Percentiles rank a stretch among this genome's conserved stretches.
phyloP scores from a whole-genome alignment of 2,113 vertebrate species.

The Tenebrosternarchus preto region DNA sequence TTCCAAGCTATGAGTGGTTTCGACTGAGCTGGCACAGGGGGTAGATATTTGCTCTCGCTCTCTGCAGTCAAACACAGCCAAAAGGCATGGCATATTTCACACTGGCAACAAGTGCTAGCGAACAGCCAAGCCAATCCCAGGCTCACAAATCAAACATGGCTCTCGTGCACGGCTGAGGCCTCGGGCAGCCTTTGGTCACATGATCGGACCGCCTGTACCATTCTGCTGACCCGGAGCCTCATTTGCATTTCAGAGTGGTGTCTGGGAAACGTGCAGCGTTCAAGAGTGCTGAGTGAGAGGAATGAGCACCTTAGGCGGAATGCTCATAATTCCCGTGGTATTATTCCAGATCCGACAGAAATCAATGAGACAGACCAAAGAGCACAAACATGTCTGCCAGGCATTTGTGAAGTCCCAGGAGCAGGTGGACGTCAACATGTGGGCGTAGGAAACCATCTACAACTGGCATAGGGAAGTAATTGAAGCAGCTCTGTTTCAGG shows the following conservation, averaged over 20 bases:
- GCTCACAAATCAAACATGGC: slow-evolving; percentile 9
- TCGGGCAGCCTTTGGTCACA: background rate
- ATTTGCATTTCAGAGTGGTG: slow-evolving; percentile 57
- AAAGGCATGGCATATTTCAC: slow-evolving; percentile 28
- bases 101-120: slow-evolving; percentile 36
- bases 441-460: background rate
- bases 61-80: background rate
- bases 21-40: slow-evolving; percentile 40
- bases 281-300: slow-evolving; percentile 64
- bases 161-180: background rate
- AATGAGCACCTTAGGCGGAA: slow-evolving; percentile 62
- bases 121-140: background rate
- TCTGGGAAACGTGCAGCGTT: slow-evolving; percentile 54
- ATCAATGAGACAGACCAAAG: slow-evolving; percentile 17
- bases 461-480: background rate
- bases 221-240: slow-evolving; percentile 57
- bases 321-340: slow-evolving; percentile 56
- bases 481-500: background rate
- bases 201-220: slow-evolving; percentile 29
- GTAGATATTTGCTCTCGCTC: slow-evolving; percentile 1
- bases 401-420: background rate
- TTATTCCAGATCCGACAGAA: slow-evolving; percentile 35
- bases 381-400: slow-evolving; percentile 9
- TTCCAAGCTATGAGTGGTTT: slow-evolving; percentile 20
- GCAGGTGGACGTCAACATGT: background rate